These are phyloP conservation scores for Halyomorpha halys DNA, from an alignment of 1,140 invertebrate species.

Conservation along the genomic window DNA sequence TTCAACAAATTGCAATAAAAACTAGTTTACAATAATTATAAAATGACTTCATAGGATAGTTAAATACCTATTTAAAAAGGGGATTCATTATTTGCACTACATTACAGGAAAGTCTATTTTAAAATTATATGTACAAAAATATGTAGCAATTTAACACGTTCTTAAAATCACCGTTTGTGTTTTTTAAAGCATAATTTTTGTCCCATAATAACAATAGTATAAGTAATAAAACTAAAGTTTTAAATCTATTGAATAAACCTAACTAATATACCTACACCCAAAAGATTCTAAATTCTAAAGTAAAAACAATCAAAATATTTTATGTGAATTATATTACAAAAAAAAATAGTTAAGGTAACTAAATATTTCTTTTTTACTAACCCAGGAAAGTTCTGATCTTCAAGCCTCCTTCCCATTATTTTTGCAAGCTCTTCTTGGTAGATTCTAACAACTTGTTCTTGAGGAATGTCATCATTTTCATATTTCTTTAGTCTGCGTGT, in stretches of 20 bases:
- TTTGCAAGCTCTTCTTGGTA: slow-evolving; percentile 94
- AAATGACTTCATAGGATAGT: too few relatives aligned
- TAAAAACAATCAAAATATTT: neutral
- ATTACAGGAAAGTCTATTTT: neutral
- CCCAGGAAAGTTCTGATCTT: slow-evolving; percentile 56
- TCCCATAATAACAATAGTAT: too few relatives aligned
- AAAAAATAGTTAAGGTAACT: neutral
- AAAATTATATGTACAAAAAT: neutral
- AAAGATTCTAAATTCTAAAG: too few relatives aligned
- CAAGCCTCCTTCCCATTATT: slow-evolving; percentile 68
- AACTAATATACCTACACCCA: too few relatives aligned
- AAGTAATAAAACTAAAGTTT: too few relatives aligned
- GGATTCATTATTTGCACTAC: too few relatives aligned
- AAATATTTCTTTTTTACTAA: slow-evolving; percentile 38
- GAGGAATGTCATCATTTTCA: slow-evolving; percentile 88
- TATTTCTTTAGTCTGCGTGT: slow-evolving; percentile 70
- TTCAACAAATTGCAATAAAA: too few relatives aligned
- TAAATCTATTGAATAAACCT: too few relatives aligned
- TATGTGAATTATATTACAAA: neutral
- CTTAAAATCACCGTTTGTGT: too few relatives aligned
- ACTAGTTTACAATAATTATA: too few relatives aligned
- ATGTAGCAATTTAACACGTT: neutral
- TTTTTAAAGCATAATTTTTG: too few relatives aligned
- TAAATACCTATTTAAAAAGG: too few relatives aligned
- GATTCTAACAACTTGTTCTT: slow-evolving; percentile 92